Base-by-base conservation (phyloP, 2,113 vertebrate genomes). In the Amphiprion percula region DNA sequence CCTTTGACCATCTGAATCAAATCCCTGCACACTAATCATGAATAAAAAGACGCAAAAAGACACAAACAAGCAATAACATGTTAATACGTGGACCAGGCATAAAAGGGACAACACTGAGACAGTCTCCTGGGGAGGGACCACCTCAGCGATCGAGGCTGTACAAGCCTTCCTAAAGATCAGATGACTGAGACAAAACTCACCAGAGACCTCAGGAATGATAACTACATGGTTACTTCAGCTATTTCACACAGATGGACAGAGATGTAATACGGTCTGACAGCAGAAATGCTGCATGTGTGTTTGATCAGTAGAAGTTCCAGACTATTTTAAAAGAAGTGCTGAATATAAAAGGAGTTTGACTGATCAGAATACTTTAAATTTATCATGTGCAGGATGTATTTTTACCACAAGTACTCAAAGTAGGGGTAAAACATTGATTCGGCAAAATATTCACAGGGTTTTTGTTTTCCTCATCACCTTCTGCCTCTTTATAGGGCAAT, bases 201-300 rank as follows among this genome's bases (percentile, higher is more conserved):
- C 62, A 49, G 85, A 85, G 74, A 75, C 77, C 80, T 76, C 70
- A 81, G 82, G 87, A 77, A 87, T 81, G 86, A 79, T 64, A 85
- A 82, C 79, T 69, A 74, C 79, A 87, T 54, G 19, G 60, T 65
- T 12, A 70, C 72, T 67, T 23, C n/a, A 1, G 39, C 54, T 63
- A n/a, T 53, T 62, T 69, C 6, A 58, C 60, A 16, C 37, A 64
- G 76, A 21, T 23, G 14, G 65, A 88, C 68, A 67, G 60, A 64
- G 30, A 71, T 33, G 19, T 54, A 50, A 56, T 52, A 55, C 0
- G 10, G 2, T 46, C 47, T 50, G 70, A 84, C 74, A 65, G 53
- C 8, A 46, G 16, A n/a, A 59, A 56, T 8, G 33, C 33, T 9
- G 58, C 30, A 19, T 63, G 28, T 7, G 39, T 4, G 23, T 62